phyloP scores from a whole-genome alignment of 2,113 vertebrate species.

The Apus apus region DNA sequence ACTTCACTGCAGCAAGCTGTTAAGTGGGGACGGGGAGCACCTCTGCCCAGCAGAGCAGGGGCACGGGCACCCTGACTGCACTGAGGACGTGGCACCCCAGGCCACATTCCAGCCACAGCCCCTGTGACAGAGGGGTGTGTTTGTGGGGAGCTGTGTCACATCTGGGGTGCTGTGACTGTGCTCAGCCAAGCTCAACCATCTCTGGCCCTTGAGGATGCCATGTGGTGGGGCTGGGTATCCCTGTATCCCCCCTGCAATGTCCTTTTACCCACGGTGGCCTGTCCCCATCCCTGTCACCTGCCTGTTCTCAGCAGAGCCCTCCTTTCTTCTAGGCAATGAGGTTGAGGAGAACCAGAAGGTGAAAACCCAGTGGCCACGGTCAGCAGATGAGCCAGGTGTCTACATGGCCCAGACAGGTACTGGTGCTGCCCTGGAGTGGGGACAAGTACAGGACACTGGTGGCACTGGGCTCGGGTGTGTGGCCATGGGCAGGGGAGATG shows the following conservation, averaged over 20 bases:
- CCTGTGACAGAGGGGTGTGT: not conserved
- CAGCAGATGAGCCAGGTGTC: constrained; percentile 94
- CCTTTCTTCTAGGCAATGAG: constrained; percentile 83
- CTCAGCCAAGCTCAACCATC: not conserved
- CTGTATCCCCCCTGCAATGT: no score
- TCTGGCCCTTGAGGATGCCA: not conserved
- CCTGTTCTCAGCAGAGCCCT: not conserved
- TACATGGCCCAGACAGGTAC: constrained; percentile 99
- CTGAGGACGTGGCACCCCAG: rapidly evolving
- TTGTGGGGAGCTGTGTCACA: not conserved
- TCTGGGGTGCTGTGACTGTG: not conserved
- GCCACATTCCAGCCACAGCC: not conserved
- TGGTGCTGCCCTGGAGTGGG: not conserved
- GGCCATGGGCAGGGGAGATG: not conserved
- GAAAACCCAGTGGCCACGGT: constrained; percentile 96
- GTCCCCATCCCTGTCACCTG: not conserved
- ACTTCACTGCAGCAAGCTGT: constrained; percentile 77
- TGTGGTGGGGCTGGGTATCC: not conserved
- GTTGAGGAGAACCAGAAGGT: constrained; percentile 93
- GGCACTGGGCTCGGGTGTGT: not conserved
- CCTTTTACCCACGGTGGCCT: rapidly evolving
- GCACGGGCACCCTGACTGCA: rapidly evolving
- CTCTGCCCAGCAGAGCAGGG: rapidly evolving
- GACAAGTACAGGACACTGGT: not conserved
- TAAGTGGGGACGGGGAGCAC: constrained; percentile 1